Base-by-base conservation (phyloP, 2,888 invertebrate species). In the Trissoscelio sp. region DNA sequence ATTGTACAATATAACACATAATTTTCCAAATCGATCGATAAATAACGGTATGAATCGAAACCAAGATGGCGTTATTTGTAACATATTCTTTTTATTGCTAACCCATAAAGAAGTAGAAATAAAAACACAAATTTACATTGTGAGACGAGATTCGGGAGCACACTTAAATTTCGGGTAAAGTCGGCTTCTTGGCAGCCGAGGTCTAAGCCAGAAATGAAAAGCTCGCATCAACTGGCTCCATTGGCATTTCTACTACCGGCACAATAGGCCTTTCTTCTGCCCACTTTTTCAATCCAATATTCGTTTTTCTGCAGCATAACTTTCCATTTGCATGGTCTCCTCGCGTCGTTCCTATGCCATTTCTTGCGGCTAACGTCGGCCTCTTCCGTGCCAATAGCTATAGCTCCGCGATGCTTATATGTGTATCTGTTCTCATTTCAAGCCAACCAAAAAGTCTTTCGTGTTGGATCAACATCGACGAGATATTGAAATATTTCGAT, bases 301-400 rank as follows among this genome's bases (percentile, higher is more conserved):
- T 90, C 90, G 88, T 89, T 90, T 89, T 89, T 88, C 88, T 86
- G 87, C 87, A 85, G 89, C 88, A 89, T 89, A 90, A 90, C 90
- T 90, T 89, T 89, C 88, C 88, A 90, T 90, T 90, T 89, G 88
- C 90, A 88, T 90, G 83, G 84, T 83, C 83, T 82, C 85, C 79
- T 69, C 58, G 67, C 79, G 58, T 83, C 83, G 67, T 79, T 60
- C 81, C 79, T 58, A 66, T 62, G 70, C 83, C 72, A 81, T 84
- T 81, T 79, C 80, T 74, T 77, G 64, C 60, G 62, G 72, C 80
- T 75, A 78, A 77, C 81, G 44, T 75, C 75, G 60, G 66, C 48
- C 78, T 77, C 72, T 72, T 79, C 66, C 75, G 46, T 53, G 70
- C 70, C 55, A 57, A 79, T 64, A 72, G 62, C 51, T 72, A 62